Conservation (phyloP, 2,113 vertebrate species). For the crab-eating macaque (Macaca fascicularis) region DNA sequence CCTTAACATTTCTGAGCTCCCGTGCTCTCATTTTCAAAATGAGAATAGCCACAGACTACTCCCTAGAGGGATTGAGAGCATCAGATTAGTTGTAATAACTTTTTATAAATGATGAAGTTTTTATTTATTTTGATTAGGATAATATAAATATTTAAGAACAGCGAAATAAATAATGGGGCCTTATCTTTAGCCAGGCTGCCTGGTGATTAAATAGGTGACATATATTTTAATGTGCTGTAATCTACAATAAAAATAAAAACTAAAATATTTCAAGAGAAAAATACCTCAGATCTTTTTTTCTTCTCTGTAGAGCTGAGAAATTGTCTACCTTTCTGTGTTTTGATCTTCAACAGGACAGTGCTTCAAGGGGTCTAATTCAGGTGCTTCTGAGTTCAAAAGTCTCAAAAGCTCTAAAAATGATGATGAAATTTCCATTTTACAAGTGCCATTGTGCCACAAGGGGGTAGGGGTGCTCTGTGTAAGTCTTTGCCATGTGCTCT, state of each 20-base stretch:
- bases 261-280: neutral
- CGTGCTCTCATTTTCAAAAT: neutral
- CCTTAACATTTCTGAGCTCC: neutral
- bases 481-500: conserved; percentile 56
- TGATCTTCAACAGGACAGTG: neutral
- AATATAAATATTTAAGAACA: conserved; percentile 4
- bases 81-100: neutral
- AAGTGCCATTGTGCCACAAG: conserved; percentile 84
- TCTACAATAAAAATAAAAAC: conserved; percentile 24
- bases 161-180: neutral
- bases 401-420: conserved; percentile 35
- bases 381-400: conserved; percentile 53
- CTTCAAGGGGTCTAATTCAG: conserved; percentile 55
- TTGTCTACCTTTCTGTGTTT: neutral
- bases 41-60: neutral
- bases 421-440: conserved; percentile 72
- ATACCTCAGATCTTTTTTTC: neutral
- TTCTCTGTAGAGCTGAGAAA: neutral
- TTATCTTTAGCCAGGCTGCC: neutral
- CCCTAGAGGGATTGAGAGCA: too few species aligned
- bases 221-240: neutral
- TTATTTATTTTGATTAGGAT: neutral
- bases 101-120: neutral
- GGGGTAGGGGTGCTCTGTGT: conserved; percentile 85
- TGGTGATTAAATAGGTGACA: neutral